Base-by-base conservation (phyloP, 2,888 invertebrate species). In the Himalopsyche anomala region DNA sequence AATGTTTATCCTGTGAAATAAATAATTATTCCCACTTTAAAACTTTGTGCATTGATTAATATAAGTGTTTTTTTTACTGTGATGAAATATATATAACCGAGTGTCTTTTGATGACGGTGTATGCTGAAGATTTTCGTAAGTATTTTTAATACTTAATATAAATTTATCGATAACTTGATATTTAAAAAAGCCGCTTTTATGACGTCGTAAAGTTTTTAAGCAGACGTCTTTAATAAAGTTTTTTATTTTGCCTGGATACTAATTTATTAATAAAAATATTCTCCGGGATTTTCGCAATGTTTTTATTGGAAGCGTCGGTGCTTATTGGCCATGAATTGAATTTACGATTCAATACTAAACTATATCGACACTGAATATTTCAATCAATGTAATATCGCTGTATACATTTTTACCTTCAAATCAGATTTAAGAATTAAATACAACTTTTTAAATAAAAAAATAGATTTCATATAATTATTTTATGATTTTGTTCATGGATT, bases 51-150 rank as follows among this genome's bases (percentile, higher is more conserved):
- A 62, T 62, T 62, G 62, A 62, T 51, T 51, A 12, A 51, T 51
- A 15, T 15, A 62, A 62, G 62, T 62, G 62, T 62, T n/a, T 62
- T 51, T n/a, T 51, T 51, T 19, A 6, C 62, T 62, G 62, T 62
- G 62, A 62, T 62, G 62, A 62, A 19, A 19, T 62, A 62, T 51
- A 15, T 51, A 51, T 15, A 51, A 15, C 51, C 9, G 19, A 19
- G 62, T 62, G 62, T 62, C 15, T 62, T 62, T 62, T 62, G 62
- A 62, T 62, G 62, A 62, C 62, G 62, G 62, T 62, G 62, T 19
- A 5, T 8, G 15, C 62, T 62, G 62, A 19, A 62, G n/a, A n/a
- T 62, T 19, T 19, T 28, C 28, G 62, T 62, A 28, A 62, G 62
- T 62, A 62, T 62, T 62, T 62, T 62, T 62, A 62, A 62, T 62